These are phyloP conservation scores for Bellardia pandia DNA, from an alignment of 2,888 invertebrate genomes.

Conservation along the genomic window DNA sequence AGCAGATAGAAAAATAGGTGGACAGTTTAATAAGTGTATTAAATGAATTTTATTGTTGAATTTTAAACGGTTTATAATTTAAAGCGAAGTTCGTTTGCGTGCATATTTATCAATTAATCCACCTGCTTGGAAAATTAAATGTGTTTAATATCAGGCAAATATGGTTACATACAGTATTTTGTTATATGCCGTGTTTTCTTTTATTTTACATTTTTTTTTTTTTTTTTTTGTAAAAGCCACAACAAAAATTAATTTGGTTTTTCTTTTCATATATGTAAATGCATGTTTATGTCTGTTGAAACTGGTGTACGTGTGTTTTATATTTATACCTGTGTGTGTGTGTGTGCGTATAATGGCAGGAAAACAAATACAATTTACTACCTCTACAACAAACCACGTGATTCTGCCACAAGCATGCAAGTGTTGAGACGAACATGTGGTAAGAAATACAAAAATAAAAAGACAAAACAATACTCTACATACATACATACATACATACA, in stretches of 20 bases:
- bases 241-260: conserved; percentile 71
- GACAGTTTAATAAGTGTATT: conserved; percentile 19
- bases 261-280: conserved; percentile 48
- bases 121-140: conserved; percentile 23
- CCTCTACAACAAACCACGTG: conserved; percentile 62
- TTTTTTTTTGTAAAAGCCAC: conserved; percentile 43
- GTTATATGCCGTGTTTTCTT: conserved; percentile 39
- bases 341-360: conserved; percentile 7
- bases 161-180: conserved; percentile 47
- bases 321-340: conserved; percentile 5
- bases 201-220: neutral
- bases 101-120: conserved; percentile 17
- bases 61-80: neutral
- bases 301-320: conserved; percentile 28
- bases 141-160: conserved; percentile 54
- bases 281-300: conserved; percentile 10
- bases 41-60: neutral
- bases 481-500: neutral
- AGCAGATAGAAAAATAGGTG: conserved; percentile 8
- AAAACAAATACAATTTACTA: conserved; percentile 59
- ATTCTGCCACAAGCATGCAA: conserved; percentile 67
- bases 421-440: conserved; percentile 65
- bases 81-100: neutral
- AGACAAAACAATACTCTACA: conserved; percentile 2
- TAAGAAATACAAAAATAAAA: conserved; percentile 19